Percentiles rank a stretch among this genome's conserved stretches.
Evolutionary conservation across 2,888 invertebrate genomes (phyloP).

Genomic region (Eristalinus aeneus): DNA sequence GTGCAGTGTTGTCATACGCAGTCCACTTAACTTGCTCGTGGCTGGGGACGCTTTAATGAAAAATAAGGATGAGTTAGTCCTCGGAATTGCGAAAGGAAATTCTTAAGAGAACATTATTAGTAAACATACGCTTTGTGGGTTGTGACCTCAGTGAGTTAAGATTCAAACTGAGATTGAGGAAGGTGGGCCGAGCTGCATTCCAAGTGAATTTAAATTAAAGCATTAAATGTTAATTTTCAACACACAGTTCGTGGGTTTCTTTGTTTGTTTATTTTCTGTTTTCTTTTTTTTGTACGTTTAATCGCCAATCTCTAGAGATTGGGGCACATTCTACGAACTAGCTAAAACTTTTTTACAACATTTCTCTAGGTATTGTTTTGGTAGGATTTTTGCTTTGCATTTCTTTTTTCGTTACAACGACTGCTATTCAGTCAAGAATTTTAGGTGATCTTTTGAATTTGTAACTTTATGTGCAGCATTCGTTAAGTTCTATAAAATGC

Average conservation of each 20-base stretch:
- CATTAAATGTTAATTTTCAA: slow-evolving; percentile 42
- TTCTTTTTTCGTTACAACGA: slow-evolving; percentile 3
- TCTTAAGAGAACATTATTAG: slow-evolving; percentile 3
- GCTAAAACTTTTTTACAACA: slow-evolving; percentile 65
- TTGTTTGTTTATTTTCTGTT: slow-evolving; percentile 5
- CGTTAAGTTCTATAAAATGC: slow-evolving; percentile 19
- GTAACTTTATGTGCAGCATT: slow-evolving; percentile 59
- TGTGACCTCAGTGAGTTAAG: slow-evolving; percentile 94
- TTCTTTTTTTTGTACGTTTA: slow-evolving; percentile 47
- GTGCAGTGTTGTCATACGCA: slow-evolving; percentile 95
- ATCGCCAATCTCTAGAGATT: slow-evolving; percentile 55
- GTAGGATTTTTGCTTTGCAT: slow-evolving; percentile 26
- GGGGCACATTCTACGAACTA: slow-evolving; percentile 62
- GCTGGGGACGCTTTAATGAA: slow-evolving; percentile 87
- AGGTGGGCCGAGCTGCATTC: slow-evolving; percentile 98
- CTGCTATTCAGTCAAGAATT: slow-evolving; percentile 58
- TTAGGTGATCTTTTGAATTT: slow-evolving; percentile 41
- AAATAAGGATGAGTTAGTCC: slow-evolving; percentile 1
- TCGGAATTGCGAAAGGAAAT: background rate
- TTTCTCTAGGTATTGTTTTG: slow-evolving; percentile 38
- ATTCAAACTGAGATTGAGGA: slow-evolving; percentile 98
- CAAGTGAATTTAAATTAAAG: slow-evolving; percentile 67
- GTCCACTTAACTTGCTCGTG: slow-evolving; percentile 88
- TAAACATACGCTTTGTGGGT: slow-evolving; percentile 93
- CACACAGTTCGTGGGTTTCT: background rate